A percentile compares a stretch with the other conserved stretches of the same genome.
These are phyloP conservation scores for Cotesia congregata DNA, from an alignment of 2,888 invertebrate genomes.

Conservation along the genomic window DNA sequence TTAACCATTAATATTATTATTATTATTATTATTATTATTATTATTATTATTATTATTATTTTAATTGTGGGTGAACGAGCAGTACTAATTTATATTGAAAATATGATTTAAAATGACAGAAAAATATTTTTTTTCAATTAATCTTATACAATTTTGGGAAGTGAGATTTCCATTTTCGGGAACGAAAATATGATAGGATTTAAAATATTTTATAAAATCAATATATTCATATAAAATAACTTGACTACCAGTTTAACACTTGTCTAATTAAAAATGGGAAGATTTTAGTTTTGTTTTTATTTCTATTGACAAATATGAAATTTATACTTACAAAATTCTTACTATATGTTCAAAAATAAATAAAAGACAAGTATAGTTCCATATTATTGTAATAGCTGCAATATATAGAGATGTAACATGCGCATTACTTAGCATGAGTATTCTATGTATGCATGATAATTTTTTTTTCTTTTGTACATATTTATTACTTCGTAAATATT, in stretches of 20 bases:
- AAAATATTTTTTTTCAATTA: slow-evolving; percentile 26
- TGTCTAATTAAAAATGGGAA: slow-evolving; percentile 24
- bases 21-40: slow-evolving; percentile 29
- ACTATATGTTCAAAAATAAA: slow-evolving; percentile 11
- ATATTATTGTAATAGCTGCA: slow-evolving; percentile 42
- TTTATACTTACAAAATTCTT: slow-evolving; percentile 6
- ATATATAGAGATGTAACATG: slow-evolving; percentile 40
- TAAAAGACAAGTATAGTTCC: slow-evolving; percentile 46
- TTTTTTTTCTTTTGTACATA: slow-evolving; percentile 63
- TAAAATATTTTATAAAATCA: slow-evolving; percentile 11
- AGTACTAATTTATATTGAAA: slow-evolving; percentile 7
- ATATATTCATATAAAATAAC: slow-evolving; percentile 28
- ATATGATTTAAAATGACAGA: slow-evolving; percentile 11
- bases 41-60: slow-evolving; percentile 28
- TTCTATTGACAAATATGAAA: not conserved
- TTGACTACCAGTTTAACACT: slow-evolving; percentile 29
- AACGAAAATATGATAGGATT: slow-evolving; percentile 24
- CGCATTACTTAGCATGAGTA: slow-evolving; percentile 45
- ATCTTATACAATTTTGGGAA: not conserved
- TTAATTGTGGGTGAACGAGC: slow-evolving; percentile 49
- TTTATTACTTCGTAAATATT: slow-evolving; percentile 47
- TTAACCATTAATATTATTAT: not conserved
- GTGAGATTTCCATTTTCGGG: slow-evolving; percentile 15
- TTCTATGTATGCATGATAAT: slow-evolving; percentile 55
- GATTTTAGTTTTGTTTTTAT: not conserved